phyloP scores from a whole-genome alignment of 2,113 vertebrate genomes.

The Glaucidium brasilianum region DNA sequence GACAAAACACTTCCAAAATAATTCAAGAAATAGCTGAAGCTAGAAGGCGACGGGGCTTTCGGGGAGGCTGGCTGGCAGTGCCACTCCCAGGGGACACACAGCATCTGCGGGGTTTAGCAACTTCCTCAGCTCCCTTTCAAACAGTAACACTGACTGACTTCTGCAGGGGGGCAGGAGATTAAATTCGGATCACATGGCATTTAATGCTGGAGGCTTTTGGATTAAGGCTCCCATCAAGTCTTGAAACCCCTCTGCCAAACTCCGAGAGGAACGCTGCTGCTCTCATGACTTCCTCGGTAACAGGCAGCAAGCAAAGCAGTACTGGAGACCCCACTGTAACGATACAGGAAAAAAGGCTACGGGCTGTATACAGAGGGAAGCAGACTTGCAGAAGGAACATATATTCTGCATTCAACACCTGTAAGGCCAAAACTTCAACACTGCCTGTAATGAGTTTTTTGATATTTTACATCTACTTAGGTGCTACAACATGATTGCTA shows the following conservation, averaged over 20 bases:
- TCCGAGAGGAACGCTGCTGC: neutral
- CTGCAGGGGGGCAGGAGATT: neutral
- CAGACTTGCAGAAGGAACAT: neutral
- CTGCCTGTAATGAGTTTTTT: neutral
- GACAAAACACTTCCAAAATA: neutral
- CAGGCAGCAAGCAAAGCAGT: neutral
- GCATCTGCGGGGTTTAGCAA: constrained; percentile 5
- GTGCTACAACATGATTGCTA: neutral
- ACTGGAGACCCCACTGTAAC: rapidly evolving
- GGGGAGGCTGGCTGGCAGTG: neutral
- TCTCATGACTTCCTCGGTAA: neutral
- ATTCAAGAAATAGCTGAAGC: rapidly evolving
- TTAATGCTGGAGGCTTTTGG: neutral
- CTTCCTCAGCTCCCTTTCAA: constrained; percentile 27
- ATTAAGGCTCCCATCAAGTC: neutral
- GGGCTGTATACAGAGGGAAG: neutral
- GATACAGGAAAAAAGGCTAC: neutral
- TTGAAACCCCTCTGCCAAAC: neutral
- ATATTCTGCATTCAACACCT: neutral
- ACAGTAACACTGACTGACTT: neutral
- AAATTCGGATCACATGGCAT: neutral
- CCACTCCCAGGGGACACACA: neutral
- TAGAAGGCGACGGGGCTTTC: neutral
- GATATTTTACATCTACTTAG: neutral
- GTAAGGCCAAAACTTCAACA: neutral